phyloP scores from a whole-genome alignment of 2,888 invertebrate genomes.

The Campoplex nolae region DNA sequence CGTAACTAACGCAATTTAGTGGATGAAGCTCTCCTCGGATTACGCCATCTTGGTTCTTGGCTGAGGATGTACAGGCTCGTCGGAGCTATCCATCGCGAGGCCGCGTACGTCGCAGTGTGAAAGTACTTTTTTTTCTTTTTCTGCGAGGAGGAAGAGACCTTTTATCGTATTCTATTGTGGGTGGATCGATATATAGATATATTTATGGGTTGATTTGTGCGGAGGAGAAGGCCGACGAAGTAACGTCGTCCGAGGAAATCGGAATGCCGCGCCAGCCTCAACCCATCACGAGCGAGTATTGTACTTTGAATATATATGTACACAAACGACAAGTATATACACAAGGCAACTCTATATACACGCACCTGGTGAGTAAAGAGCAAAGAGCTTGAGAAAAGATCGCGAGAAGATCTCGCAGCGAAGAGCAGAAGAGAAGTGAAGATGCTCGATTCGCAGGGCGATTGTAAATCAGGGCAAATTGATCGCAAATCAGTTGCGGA shows the following conservation, averaged over 20 bases:
- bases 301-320: neutral
- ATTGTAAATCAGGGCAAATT: slow-evolving; percentile 84
- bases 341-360: neutral
- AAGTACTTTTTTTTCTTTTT: neutral
- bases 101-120: neutral
- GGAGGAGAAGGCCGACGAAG: slow-evolving; percentile 14
- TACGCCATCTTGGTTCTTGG: neutral
- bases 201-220: neutral
- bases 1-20: slow-evolving; percentile 11
- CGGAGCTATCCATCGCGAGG: neutral
- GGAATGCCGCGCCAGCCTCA: slow-evolving; percentile 55
- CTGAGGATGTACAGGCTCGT: no score
- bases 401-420: slow-evolving; percentile 19
- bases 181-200: slow-evolving; percentile 6
- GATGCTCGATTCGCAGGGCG: slow-evolving; percentile 67
- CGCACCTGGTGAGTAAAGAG: neutral
- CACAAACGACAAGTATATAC: neutral
- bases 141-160: neutral
- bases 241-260: slow-evolving; percentile 49
- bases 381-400: slow-evolving; percentile 37
- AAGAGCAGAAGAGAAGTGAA: slow-evolving; percentile 55
- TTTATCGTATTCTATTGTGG: neutral
- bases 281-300: slow-evolving; percentile 31
- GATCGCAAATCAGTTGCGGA: slow-evolving; percentile 82
- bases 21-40: neutral